Evolutionary conservation across 1,140 invertebrate genomes (phyloP), one percentile per base, ranked within the genome.

Genomic region (Drosophila nebulosa): DNA sequence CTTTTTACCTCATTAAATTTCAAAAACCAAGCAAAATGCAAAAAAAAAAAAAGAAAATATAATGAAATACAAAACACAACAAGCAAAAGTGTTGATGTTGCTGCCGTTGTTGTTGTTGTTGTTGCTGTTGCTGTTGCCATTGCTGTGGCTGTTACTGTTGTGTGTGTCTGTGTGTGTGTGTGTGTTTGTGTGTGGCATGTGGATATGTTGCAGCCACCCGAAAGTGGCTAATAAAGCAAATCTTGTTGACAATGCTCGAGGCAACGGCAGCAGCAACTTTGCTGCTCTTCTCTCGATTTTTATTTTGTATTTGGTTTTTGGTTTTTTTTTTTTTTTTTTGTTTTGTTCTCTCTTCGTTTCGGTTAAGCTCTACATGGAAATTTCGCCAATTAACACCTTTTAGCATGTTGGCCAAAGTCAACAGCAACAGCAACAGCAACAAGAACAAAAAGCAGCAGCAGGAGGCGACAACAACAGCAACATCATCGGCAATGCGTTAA

Each of bases 371-470:
- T 77, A 90, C 89, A 90, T 89, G 89, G 79, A 90, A 90, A 90
- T 90, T 90, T 90, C 89, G 89, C 89, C 89, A 90, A 90, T 90
- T 90, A 90, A 90, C 89, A 90, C 89, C 89, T 90, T 89, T 83
- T 89, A 90, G 85, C 89, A 86, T 90, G 89, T 90, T 90, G 69
- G 42, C 65, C 81, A 86, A 86, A 86, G 74, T 81, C 81, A 75
- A 78, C 80, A 72, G 77, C 63, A 62, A 30, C 73, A 71, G 12
- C 68, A 63, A 55, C 57, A 53, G 36, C 57, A 62, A 12, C 21
- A 60, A 14, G 21, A 46, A n/a, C 57, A 59, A 21, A 32, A 36
- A 35, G 32, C 46, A 64, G 27, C 60, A 74, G 55, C 36, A 67
- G 60, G 69, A 57, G 68, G 55, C 75, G 63, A 69, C 76, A 78